These are phyloP conservation scores for Melikaiella ostensackeni DNA, from an alignment of 2,888 invertebrate genomes.

Conservation along the genomic window DNA sequence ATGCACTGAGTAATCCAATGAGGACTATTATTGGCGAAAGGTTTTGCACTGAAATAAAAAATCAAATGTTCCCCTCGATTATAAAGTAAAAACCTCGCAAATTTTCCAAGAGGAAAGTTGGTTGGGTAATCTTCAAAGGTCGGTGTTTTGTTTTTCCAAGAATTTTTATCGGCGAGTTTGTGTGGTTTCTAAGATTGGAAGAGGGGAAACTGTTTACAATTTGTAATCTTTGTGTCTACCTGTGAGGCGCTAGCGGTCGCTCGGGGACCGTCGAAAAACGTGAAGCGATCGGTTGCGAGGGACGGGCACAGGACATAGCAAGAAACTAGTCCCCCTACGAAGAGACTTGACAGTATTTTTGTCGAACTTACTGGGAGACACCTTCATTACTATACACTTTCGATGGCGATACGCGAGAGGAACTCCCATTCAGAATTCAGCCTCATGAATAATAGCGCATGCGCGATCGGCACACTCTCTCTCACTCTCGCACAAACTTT, in stretches of 20 bases:
- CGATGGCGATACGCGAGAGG: constrained; percentile 51
- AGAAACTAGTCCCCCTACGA: constrained; percentile 59
- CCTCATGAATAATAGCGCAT: constrained; percentile 67
- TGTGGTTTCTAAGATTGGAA: constrained; percentile 31
- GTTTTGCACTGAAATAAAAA: too few relatives aligned
- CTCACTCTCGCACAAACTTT: neutral
- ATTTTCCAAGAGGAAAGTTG: constrained; percentile 20
- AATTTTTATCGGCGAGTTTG: constrained; percentile 31
- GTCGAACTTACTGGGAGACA: constrained; percentile 64
- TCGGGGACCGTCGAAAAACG: constrained; percentile 66
- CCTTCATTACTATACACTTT: constrained; percentile 71
- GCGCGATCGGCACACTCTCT: neutral
- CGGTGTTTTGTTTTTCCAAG: neutral
- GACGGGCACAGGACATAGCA: constrained; percentile 44
- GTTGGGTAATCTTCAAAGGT: constrained; percentile 25
- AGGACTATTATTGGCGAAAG: too few relatives aligned
- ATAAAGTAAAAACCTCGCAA: neutral
- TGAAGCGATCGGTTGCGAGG: constrained; percentile 54
- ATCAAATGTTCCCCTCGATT: too few relatives aligned
- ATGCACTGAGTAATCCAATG: too few relatives aligned
- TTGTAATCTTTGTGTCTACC: constrained; percentile 70
- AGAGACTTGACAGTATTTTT: constrained; percentile 70
- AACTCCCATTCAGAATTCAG: constrained; percentile 69
- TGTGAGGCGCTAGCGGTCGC: constrained; percentile 64
- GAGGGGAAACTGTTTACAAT: constrained; percentile 66